phyloP scores from a whole-genome alignment of 2,888 invertebrate genomes.

The Venustoraphidia nigricollis region DNA sequence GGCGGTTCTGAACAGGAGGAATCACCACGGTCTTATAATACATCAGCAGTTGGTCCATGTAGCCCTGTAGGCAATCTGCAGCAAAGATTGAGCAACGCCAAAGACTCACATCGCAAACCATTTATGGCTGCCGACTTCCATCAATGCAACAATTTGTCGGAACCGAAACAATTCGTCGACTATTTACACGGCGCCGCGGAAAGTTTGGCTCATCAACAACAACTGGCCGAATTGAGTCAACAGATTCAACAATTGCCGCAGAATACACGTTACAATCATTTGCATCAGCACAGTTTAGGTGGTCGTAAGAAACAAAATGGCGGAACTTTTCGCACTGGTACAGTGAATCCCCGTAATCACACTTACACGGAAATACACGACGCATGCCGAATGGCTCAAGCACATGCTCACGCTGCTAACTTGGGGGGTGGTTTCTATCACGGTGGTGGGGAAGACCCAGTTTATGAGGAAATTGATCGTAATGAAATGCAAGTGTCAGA shows the following conservation, averaged over 20 bases:
- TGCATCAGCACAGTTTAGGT: slow-evolving; percentile 3
- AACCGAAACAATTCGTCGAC: slow-evolving; percentile 15
- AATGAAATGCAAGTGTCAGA: slow-evolving; percentile 59
- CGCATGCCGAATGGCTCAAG: slow-evolving; percentile 22
- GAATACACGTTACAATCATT: slow-evolving; percentile 1
- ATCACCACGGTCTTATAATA: slow-evolving; percentile 42
- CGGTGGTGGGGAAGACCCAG: slow-evolving; percentile 53
- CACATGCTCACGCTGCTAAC: slow-evolving; percentile 28
- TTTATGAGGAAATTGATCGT: slow-evolving; percentile 67
- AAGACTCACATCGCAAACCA: slow-evolving; percentile 34
- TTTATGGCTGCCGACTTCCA: slow-evolving; percentile 29
- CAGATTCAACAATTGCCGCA: slow-evolving; percentile 3
- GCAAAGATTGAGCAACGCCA: slow-evolving; percentile 37
- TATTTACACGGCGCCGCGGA: slow-evolving; percentile 17
- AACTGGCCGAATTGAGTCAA: slow-evolving; percentile 10
- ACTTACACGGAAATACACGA: slow-evolving; percentile 63
- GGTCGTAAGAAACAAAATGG: slow-evolving; percentile 9
- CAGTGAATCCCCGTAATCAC: slow-evolving; percentile 48
- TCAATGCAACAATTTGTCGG: slow-evolving; percentile 14
- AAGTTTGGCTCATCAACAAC: slow-evolving; percentile 1
- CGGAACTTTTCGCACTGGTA: slow-evolving; percentile 31
- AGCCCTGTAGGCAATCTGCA: slow-evolving; percentile 29
- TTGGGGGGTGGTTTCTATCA: slow-evolving; percentile 37
- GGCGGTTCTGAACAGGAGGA: slow-evolving; percentile 49
- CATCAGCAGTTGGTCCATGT: slow-evolving; percentile 20